A percentile compares a stretch with the other conserved stretches of the same genome.
Conservation (phyloP, 2,113 vertebrate genomes). For the Mus pahari region DNA sequence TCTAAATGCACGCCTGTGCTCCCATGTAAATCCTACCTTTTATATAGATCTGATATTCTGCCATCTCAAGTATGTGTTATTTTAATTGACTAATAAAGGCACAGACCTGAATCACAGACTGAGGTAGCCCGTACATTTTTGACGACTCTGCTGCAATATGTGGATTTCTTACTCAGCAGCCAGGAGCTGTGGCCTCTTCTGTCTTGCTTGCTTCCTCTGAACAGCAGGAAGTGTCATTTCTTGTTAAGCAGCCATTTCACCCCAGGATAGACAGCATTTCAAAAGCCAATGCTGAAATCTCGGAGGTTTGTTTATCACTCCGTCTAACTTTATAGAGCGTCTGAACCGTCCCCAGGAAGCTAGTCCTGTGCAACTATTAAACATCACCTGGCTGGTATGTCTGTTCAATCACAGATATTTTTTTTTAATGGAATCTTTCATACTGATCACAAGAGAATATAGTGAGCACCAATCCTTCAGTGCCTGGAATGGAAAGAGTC, state of each 20-base stretch:
- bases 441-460: conserved; percentile 28
- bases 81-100: conserved; percentile 29
- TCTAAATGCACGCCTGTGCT: not conserved
- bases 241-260: conserved; percentile 44
- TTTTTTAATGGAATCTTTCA: not conserved
- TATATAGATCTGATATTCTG: not conserved
- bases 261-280: conserved; percentile 39
- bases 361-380: conserved; percentile 18
- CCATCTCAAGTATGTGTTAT: not conserved
- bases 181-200: conserved; percentile 35
- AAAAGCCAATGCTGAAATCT: conserved; percentile 23
- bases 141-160: not conserved
- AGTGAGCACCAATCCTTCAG: not conserved
- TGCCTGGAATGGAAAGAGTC: conserved; percentile 50
- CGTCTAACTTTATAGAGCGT: conserved; percentile 51
- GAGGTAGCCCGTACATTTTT: not conserved
- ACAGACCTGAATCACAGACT: conserved; percentile 33
- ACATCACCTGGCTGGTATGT: not conserved
- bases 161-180: conserved; percentile 32
- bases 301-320: conserved; percentile 60
- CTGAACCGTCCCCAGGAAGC: conserved; percentile 49
- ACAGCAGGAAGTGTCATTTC: conserved; percentile 19
- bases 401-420: conserved; percentile 18
- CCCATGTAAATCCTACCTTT: not conserved
- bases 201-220: conserved; percentile 48